phyloP scores from a whole-genome alignment of 1,140 invertebrate species.

The Chrysoperla carnea region DNA sequence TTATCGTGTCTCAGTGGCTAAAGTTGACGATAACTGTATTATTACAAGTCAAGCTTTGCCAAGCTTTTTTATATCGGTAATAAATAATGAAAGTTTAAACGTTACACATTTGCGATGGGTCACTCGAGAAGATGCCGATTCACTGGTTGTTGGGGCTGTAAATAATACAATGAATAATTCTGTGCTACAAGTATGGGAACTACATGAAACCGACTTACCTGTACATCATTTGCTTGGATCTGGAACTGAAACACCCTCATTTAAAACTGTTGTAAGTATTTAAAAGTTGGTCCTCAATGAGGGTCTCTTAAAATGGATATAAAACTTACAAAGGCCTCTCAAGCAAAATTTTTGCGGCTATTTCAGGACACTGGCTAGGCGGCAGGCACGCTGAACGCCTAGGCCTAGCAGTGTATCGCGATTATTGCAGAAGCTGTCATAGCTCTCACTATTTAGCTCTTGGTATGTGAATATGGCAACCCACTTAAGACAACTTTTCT shows the following conservation, averaged over 20 bases:
- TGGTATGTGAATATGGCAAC: no score
- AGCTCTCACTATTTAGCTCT: no score
- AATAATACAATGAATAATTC: constrained; percentile 34
- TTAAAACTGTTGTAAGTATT: constrained; percentile 49
- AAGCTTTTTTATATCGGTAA: constrained; percentile 60
- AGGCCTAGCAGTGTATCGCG: no score
- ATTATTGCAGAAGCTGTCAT: no score
- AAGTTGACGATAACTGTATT: constrained; percentile 26
- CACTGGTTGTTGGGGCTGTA: constrained; percentile 47
- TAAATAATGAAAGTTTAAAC: constrained; percentile 24
- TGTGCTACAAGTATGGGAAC: constrained; percentile 72
- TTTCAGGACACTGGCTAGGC: no score
- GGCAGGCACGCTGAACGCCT: no score
- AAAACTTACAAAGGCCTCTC: no score
- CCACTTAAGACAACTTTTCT: no score
- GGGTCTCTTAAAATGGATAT: no score
- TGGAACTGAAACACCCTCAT: constrained; percentile 20
- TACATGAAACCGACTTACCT: constrained; percentile 57
- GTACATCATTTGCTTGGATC: constrained; percentile 53
- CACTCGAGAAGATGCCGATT: constrained; percentile 63
- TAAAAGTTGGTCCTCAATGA: no score
- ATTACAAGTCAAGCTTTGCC: constrained; percentile 57
- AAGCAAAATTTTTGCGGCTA: no score
- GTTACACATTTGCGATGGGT: constrained; percentile 66
- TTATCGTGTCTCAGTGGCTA: constrained; percentile 44